Percentiles rank a stretch among this genome's conserved stretches.
Evolutionary conservation across 2,797 vertebrate genomes (phyloP).

Genomic region (Iguana delicatissima): DNA sequence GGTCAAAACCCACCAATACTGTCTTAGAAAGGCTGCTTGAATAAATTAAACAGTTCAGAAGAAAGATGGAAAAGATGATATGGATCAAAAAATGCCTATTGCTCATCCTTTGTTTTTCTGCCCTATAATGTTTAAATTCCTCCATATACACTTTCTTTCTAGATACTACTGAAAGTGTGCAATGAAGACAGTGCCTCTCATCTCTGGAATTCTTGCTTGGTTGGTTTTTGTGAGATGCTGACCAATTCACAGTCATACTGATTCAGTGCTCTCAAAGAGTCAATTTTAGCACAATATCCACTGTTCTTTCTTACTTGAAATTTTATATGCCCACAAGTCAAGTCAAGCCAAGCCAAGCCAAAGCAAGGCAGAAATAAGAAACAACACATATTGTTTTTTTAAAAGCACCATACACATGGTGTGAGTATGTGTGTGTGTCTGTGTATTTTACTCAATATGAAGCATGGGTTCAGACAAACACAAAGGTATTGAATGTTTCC

Average conservation of each 20-base stretch:
- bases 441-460: background rate
- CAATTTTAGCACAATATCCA: background rate
- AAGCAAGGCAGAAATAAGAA: background rate
- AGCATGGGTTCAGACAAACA: background rate
- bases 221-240: slow-evolving; percentile 41
- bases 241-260: background rate
- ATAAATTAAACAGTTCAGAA: slow-evolving; percentile 57
- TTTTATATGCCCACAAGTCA: background rate
- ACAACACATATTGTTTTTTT: background rate
- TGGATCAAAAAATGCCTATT: slow-evolving; percentile 30
- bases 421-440: background rate
- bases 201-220: slow-evolving; percentile 16
- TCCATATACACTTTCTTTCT: slow-evolving; percentile 22
- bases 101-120: slow-evolving; percentile 32
- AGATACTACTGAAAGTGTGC: slow-evolving; percentile 33
- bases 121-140: slow-evolving; percentile 35
- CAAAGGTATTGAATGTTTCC: background rate
- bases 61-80: background rate
- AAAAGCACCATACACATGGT: background rate
- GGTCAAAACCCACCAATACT: slow-evolving; percentile 45
- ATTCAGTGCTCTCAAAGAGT: slow-evolving; percentile 6
- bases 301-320: background rate
- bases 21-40: slow-evolving; percentile 54
- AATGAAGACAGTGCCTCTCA: slow-evolving; percentile 11
- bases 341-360: background rate